Conservation (phyloP, 2,888 invertebrate species). For the Gymnocheta viridis region DNA sequence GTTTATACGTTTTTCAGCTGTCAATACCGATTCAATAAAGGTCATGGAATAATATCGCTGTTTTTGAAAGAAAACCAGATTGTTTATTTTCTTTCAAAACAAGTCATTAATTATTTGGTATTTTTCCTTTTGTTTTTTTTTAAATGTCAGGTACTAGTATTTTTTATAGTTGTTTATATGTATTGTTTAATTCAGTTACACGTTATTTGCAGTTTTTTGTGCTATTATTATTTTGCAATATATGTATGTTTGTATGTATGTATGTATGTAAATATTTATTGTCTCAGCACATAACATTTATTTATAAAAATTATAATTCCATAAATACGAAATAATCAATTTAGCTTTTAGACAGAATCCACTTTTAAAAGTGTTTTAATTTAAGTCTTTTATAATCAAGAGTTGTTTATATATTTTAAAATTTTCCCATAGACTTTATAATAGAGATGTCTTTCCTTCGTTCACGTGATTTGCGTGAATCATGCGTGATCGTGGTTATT, state of each 20-base stretch:
- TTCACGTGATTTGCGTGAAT: too few relatives aligned
- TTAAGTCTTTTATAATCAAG: background rate
- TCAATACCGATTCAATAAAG: conserved; percentile 18
- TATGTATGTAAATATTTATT: too few relatives aligned
- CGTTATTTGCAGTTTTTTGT: too few relatives aligned
- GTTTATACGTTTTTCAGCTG: background rate
- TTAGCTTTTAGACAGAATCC: background rate
- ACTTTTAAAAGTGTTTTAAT: background rate
- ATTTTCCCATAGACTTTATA: background rate
- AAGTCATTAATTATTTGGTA: background rate
- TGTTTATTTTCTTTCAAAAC: conserved; percentile 4
- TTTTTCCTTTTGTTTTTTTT: background rate
- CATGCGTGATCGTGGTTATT: too few relatives aligned
- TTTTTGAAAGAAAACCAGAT: conserved; percentile 1
- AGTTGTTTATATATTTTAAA: background rate
- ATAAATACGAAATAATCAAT: background rate
- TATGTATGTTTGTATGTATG: too few relatives aligned
- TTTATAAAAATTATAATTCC: background rate
- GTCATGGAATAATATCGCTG: conserved; percentile 36
- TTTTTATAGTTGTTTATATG: background rate
- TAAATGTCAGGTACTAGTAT: background rate
- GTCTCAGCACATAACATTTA: too few relatives aligned
- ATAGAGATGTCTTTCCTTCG: background rate
- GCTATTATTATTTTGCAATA: too few relatives aligned
- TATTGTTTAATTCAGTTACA: background rate